Conservation (phyloP, 1,140 invertebrate species). For the Drosophila auraria region DNA sequence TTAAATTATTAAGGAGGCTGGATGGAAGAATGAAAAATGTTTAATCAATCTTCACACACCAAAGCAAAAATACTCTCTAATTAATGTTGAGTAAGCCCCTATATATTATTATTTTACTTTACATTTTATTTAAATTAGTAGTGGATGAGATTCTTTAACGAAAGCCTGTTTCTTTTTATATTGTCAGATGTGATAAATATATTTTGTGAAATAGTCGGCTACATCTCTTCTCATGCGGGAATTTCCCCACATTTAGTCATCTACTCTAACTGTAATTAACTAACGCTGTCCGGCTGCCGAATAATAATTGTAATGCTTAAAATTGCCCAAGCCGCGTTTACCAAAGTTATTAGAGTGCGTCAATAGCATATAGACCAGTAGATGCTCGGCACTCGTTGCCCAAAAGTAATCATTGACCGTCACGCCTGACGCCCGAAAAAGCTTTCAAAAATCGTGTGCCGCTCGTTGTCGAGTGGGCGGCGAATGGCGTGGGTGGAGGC, state of each 20-base stretch:
- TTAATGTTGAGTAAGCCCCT: neutral
- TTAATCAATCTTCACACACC: neutral
- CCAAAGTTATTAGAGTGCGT: conserved; percentile 80
- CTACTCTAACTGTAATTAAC: conserved; percentile 13
- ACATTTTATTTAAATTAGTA: neutral
- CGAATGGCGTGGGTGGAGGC: neutral
- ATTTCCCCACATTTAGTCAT: conserved; percentile 3
- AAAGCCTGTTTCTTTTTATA: too few relatives aligned
- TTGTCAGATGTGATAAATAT: too few relatives aligned
- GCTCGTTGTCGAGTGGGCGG: conserved; percentile 56
- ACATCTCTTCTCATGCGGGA: neutral
- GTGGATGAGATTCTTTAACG: neutral
- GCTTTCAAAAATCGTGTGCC: conserved; percentile 78
- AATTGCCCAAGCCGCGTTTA: conserved; percentile 61
- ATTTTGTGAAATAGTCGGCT: neutral
- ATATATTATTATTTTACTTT: neutral
- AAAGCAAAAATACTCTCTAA: conserved; percentile 32
- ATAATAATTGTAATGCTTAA: conserved; percentile 50
- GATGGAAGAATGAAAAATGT: neutral
- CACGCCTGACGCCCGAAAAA: conserved; percentile 72
- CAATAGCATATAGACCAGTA: conserved; percentile 49
- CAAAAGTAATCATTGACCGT: conserved; percentile 81
- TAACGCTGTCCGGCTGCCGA: conserved; percentile 43
- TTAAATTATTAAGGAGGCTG: conserved; percentile 75
- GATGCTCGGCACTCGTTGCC: conserved; percentile 39